Evolutionary conservation across 2,113 vertebrate species (phyloP), one percentile per base, ranked within the genome.

Genomic region (Myotis davidii): DNA sequence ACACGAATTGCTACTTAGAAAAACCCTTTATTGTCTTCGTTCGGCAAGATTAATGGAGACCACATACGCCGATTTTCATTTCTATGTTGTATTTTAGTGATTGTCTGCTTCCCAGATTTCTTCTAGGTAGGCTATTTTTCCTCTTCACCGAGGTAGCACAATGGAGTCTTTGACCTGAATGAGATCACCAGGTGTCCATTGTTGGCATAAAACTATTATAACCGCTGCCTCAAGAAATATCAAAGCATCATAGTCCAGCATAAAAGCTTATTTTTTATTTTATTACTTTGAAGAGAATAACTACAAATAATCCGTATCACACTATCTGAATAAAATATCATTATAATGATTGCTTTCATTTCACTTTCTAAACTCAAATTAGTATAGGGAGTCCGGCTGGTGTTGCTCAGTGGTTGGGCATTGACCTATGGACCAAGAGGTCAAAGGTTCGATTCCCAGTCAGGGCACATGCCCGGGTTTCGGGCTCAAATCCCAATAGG

Each of bases 121-220:
- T 82, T 84, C 72, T 37, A 65, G 42, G 48, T 13, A 70, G 84
- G 73, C 14, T 56, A 90, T 90, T 4, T n/a, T 29, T 5, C 72
- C 45, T 59, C n/a, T 87, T 81, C 64, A 42, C 16, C 23, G 42
- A 85, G 56, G 34, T 14, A 92, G 45, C 81, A 95, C 87, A 92
- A 77, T 79, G 78, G 77, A 64, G 39, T n/a, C 74, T 94, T 56
- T 94, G 65, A 86, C 50, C 72, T 83, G 78, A 90, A 79, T 69
- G 83, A 93, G 73, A 74, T 50, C 89, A 42, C 29, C 42, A 45
- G 91, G 91, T 70, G 56, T 48, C 83, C 84, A 86, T 12, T 96
- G 94, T 87, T 79, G 74, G 78, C 27, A 93, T 69, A 85, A 96
- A 84, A 88, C 86, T 94, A 88, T 82, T 96, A 91, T 52, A 93